Base-by-base conservation (phyloP, 2,797 vertebrate species). In the Masticophis lateralis region DNA sequence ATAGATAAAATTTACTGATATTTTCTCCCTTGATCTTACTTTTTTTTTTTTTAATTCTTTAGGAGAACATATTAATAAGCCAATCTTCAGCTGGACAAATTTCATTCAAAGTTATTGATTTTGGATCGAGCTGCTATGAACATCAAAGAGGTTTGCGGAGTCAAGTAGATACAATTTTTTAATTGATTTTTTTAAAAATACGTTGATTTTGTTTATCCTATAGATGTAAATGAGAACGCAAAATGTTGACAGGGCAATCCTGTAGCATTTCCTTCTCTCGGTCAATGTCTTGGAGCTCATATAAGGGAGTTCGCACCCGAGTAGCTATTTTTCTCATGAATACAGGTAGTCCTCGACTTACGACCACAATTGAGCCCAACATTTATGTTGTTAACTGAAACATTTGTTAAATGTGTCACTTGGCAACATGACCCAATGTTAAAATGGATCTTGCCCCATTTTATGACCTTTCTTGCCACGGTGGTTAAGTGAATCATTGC, bases 71-170 rank as follows among this genome's bases (percentile, higher is more conserved):
- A 96, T 98, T 99, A 87, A 97, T 99, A 60, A 98, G 98, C 92
- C 98, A 98, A 98, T 92, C 98, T 98, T 94, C 98, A 98, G 95
- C 56, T 60, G 99, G 98, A 10, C 98, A 98, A 47, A 98, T 98
- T 56, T 99, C 99, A 95, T 98, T 99, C 95, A 99, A 99, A 97
- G 99, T 99, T 94, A 99, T 99, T 91, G 99, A 99, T 96, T 99
- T 99, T 97, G 99, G 99, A 93, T 99, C 99, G 91, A 99, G 99
- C 96, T 99, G 99, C 96, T 99, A 99, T 89, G 99, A 99, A 95
- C 98, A 99, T 94, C 98, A 99, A 97, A 98, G 98, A 97, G 98
- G 99, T 99, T 96, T 97, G 96, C 95, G 95, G 96, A 96, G 94
- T 96, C 96, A 96, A 95, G 59, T 96, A 95, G 94, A 96, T 97